A percentile compares a stretch with the other conserved stretches of the same genome.
phyloP scores from a whole-genome alignment of 2,888 invertebrate species.

The Drosophila mimetica region DNA sequence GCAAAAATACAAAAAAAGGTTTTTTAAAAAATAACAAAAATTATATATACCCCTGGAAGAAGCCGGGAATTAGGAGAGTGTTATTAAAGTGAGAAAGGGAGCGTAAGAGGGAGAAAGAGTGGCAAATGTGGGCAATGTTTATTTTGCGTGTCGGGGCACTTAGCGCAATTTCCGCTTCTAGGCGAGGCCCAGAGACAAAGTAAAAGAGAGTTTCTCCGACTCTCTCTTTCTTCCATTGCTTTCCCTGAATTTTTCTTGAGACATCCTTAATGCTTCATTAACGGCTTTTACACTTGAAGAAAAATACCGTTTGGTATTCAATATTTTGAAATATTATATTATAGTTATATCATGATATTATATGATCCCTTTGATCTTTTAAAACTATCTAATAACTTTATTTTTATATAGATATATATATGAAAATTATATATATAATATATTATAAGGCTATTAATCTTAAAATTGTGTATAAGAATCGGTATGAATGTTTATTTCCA shows the following conservation, averaged over 20 bases:
- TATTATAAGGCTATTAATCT: no score
- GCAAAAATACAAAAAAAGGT: constrained; percentile 42
- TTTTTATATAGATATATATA: no score
- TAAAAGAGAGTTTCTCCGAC: neutral
- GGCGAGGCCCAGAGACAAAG: constrained; percentile 44
- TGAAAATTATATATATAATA: no score
- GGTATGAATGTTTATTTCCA: neutral
- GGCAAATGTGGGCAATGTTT: constrained; percentile 61
- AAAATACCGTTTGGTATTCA: no score
- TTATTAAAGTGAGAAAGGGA: constrained; percentile 20
- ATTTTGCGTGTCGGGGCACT: constrained; percentile 73
- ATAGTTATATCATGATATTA: no score
- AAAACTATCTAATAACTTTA: no score
- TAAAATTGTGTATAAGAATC: no score
- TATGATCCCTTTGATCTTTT: no score
- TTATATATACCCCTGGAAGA: constrained; percentile 6
- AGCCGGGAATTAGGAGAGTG: constrained; percentile 19
- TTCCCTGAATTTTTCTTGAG: constrained; percentile 44
- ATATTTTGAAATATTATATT: neutral
- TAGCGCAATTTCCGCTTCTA: constrained; percentile 69
- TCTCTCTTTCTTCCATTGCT: neutral
- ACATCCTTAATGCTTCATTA: constrained; percentile 72
- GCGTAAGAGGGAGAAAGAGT: constrained; percentile 5
- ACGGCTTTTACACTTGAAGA: constrained; percentile 24
- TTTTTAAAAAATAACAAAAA: constrained; percentile 1